Conservation (phyloP, 1,140 invertebrate genomes). For the Paralvinella palmiformis region DNA sequence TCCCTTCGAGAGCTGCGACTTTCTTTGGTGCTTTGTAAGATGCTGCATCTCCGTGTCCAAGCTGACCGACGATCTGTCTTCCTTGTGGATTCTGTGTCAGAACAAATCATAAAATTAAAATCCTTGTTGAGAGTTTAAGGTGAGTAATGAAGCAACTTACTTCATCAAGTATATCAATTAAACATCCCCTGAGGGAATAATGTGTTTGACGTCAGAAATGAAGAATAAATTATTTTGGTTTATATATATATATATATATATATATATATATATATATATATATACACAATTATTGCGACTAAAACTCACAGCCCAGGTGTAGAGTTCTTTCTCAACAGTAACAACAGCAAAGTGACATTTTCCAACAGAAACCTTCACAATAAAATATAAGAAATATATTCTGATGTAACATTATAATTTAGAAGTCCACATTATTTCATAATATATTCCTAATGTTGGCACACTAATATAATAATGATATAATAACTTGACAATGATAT, state of each 20-base stretch:
- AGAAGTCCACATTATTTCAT: background rate
- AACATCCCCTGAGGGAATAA: no score
- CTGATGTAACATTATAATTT: background rate
- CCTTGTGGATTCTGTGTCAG: slow-evolving; percentile 30
- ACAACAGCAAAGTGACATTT: slow-evolving; percentile 47
- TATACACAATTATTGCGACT: no score
- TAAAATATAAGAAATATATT: background rate
- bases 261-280: no score
- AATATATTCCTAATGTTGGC: background rate
- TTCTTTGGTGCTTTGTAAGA: slow-evolving; percentile 46
- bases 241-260: no score
- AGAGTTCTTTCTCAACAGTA: slow-evolving; percentile 50
- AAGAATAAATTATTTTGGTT: no score
- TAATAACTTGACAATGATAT: no score
- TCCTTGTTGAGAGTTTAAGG: no score
- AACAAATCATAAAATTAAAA: background rate
- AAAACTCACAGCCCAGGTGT: slow-evolving; percentile 48
- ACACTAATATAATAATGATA: background rate
- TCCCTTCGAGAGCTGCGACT: slow-evolving; percentile 40
- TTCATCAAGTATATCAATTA: no score
- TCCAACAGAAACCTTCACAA: slow-evolving; percentile 40
- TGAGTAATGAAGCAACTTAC: no score
- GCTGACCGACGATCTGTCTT: slow-evolving; percentile 38
- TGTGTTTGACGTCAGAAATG: no score
- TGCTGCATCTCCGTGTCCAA: slow-evolving; percentile 47